Evolutionary conservation across 2,888 invertebrate species (phyloP).

Genomic region (Shargacucullia verbasci): DNA sequence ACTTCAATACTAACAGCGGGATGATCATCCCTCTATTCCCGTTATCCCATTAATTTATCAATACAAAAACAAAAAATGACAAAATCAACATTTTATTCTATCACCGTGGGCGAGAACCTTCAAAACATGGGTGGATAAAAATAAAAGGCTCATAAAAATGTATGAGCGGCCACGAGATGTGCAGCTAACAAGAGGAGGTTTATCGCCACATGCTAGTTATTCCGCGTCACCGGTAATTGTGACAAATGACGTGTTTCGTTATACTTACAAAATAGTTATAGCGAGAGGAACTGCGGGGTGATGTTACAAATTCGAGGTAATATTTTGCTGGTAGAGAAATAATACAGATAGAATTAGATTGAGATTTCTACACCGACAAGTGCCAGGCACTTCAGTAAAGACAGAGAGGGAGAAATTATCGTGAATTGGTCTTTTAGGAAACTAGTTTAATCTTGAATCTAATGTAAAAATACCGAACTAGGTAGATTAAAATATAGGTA

Average conservation of each 20-base stretch:
- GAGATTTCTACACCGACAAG: too few relatives aligned
- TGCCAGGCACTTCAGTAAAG: too few relatives aligned
- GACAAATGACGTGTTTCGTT: slow-evolving; percentile 82
- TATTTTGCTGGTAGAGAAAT: slow-evolving; percentile 10
- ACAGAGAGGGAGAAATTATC: too few relatives aligned
- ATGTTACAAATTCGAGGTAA: slow-evolving; percentile 14
- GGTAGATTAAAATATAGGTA: too few relatives aligned
- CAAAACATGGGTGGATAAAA: slow-evolving; percentile 85
- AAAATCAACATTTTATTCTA: slow-evolving; percentile 13
- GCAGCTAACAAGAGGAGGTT: slow-evolving; percentile 79
- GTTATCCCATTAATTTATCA: slow-evolving; percentile 12
- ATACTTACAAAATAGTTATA: slow-evolving; percentile 63
- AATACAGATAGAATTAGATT: too few relatives aligned
- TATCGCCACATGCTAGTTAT: slow-evolving; percentile 75
- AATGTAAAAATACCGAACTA: too few relatives aligned
- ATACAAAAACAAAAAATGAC: slow-evolving; percentile 6
- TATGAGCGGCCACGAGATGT: slow-evolving; percentile 79
- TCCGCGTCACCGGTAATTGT: slow-evolving; percentile 86
- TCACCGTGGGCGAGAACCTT: slow-evolving; percentile 39
- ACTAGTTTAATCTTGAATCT: too few relatives aligned
- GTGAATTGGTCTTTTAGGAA: too few relatives aligned
- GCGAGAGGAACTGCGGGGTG: slow-evolving; percentile 10
- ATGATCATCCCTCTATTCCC: too few relatives aligned
- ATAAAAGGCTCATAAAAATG: slow-evolving; percentile 85
- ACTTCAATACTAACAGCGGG: too few relatives aligned